Conservation (phyloP, 2,797 vertebrate genomes). For the Delichon dasypus region DNA sequence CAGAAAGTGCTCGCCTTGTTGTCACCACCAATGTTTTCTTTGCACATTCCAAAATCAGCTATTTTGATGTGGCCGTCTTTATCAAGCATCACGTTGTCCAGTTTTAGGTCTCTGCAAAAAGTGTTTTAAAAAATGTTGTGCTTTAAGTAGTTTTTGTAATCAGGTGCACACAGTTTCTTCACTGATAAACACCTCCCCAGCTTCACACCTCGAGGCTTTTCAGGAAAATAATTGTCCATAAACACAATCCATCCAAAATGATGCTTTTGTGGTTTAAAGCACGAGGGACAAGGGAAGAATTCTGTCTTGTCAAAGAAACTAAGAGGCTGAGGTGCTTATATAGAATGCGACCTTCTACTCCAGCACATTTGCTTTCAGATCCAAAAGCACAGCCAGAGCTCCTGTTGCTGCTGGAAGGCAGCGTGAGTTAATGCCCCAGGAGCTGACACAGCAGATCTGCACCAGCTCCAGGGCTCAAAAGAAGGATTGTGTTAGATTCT, state of each 20-base stretch:
- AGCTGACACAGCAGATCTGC: neutral
- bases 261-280: neutral
- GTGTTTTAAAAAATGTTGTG: neutral
- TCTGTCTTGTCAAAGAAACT: neutral
- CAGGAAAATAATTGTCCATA: neutral
- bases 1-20: constrained; percentile 91
- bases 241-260: neutral
- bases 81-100: constrained; percentile 97
- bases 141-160: neutral
- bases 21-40: constrained; percentile 87
- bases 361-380: neutral
- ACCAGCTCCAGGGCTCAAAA: neutral
- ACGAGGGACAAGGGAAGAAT: neutral
- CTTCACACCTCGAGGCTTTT: neutral
- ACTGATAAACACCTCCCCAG: neutral
- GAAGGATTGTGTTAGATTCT: neutral
- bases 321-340: neutral
- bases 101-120: constrained; percentile 89
- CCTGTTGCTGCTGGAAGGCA: neutral
- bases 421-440: neutral
- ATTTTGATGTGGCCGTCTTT: constrained; percentile 95
- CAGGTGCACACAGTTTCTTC: neutral
- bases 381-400: neutral
- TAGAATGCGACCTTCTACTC: neutral
- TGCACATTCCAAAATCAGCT: constrained; percentile 98